Evolutionary conservation across 1,140 invertebrate species (phyloP).

Genomic region (Armadillidium nasatum): DNA sequence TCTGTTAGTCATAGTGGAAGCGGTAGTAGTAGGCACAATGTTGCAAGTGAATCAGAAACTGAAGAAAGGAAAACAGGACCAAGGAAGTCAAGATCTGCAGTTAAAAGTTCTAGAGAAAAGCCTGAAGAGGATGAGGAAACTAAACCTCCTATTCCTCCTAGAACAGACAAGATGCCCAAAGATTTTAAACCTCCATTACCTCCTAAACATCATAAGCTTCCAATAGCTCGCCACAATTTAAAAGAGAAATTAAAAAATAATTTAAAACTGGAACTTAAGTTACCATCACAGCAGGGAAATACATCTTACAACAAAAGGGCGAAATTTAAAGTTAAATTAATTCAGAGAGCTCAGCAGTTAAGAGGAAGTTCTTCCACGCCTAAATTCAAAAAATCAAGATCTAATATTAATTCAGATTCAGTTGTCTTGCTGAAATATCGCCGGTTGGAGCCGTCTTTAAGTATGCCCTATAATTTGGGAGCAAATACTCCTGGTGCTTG

Average conservation of each 20-base stretch:
- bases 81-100: constrained; percentile 25
- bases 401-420: constrained; percentile 49
- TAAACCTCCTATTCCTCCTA: constrained; percentile 42
- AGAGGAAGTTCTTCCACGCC: constrained; percentile 28
- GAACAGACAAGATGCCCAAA: constrained; percentile 45
- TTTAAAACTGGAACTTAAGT: constrained; percentile 45
- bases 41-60: constrained; percentile 40
- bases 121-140: constrained; percentile 33
- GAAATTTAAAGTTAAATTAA: constrained; percentile 42
- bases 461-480: constrained; percentile 58
- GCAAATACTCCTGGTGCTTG: constrained; percentile 43
- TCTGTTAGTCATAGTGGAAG: constrained; percentile 40
- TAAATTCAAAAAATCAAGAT: constrained; percentile 46
- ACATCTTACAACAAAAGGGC: constrained; percentile 37
- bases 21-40: constrained; percentile 37
- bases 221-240: constrained; percentile 44
- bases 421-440: constrained; percentile 51
- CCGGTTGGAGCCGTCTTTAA: constrained; percentile 56
- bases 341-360: constrained; percentile 40
- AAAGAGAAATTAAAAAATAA: constrained; percentile 48
- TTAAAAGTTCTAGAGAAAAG: constrained; percentile 37
- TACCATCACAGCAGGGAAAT: constrained; percentile 43
- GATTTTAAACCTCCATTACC: constrained; percentile 42
- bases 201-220: constrained; percentile 43
- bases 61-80: constrained; percentile 40